Base-by-base conservation (phyloP, 2,797 vertebrate species). In the Neomorphus geoffroyi region DNA sequence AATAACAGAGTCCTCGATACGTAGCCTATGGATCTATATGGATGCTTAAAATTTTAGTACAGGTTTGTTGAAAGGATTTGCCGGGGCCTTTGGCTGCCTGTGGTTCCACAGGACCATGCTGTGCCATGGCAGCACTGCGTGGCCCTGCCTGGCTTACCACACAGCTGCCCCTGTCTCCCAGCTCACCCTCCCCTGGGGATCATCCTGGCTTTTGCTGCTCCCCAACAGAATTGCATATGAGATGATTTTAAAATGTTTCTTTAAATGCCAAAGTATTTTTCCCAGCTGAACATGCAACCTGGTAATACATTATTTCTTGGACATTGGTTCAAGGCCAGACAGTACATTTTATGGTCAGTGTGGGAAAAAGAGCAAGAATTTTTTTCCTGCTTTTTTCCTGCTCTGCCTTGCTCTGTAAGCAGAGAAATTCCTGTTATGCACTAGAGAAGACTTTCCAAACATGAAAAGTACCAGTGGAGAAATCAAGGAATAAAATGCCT, bases 21-120 rank as follows among this genome's bases (percentile, higher is more conserved):
- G 0, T 43, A 81, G 58, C 69, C 51, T 72, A 32, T 33, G 30
- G 51, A 37, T 50, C 6, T 85, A 28, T 43, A 26, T 24, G 28
- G n/a, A 32, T 54, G 35, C 22, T 85, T 88, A 35, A 53, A 80
- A 86, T 69, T 19, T 67, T 33, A 37, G 17, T 27, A 30, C 5
- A 35, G 48, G 17, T 22, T 10, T 45, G 85, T 32, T 30, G 43
- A 61, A 74, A 80, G n/a, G 57, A 56, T 57, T 64, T 83, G 1
- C 53, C 32, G 37, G 61, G 18, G 23, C 12, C 17, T 6, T 45
- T 80, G 54, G 16, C 15, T 77, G 45, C 8, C 27, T 61, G 43
- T 67, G 37, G 17, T 56, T 45, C 53, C 0, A 0, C 64, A 50
- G 56, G 45, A 33, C 39, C 4, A 1, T 51, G 45, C n/a, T 45